Conservation (phyloP, 2,888 invertebrate genomes). For the Uropetala carovei region DNA sequence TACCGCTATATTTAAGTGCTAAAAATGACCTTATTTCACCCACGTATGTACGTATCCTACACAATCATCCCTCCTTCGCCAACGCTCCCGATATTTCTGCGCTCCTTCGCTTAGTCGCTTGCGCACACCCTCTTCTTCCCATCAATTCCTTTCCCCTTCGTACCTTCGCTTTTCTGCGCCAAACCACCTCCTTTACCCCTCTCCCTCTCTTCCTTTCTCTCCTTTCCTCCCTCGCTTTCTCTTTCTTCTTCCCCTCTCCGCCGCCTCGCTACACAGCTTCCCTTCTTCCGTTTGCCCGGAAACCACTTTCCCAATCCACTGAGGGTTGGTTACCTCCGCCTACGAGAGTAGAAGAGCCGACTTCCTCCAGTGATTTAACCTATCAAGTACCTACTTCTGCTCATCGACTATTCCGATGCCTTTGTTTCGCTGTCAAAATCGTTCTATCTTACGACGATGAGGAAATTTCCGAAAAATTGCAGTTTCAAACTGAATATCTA, state of each 20-base stretch:
- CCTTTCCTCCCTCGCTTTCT: slow-evolving; percentile 53
- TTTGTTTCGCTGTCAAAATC: neutral
- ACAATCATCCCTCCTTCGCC: neutral
- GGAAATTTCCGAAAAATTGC: neutral
- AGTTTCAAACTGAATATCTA: neutral
- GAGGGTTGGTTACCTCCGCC: slow-evolving; percentile 46
- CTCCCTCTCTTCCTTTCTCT: slow-evolving; percentile 32
- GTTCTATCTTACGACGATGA: neutral
- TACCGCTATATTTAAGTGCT: too few species aligned
- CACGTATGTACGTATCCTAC: neutral
- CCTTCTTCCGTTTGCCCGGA: slow-evolving; percentile 28
- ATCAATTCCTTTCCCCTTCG: neutral
- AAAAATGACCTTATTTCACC: too few species aligned
- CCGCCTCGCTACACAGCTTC: neutral
- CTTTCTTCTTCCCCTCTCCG: neutral
- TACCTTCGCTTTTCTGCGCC: neutral
- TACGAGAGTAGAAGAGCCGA: slow-evolving; percentile 29
- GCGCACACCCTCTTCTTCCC: neutral
- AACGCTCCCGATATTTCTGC: neutral
- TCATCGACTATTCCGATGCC: neutral
- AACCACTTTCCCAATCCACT: slow-evolving; percentile 43
- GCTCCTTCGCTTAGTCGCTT: neutral
- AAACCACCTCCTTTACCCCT: slow-evolving; percentile 23
- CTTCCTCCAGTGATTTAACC: slow-evolving; percentile 30
- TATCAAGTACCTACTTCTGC: slow-evolving; percentile 20